A percentile compares a stretch with the other conserved stretches of the same genome.
Evolutionary conservation across 2,797 vertebrate genomes (phyloP).

Genomic region (Botia kubotai): DNA sequence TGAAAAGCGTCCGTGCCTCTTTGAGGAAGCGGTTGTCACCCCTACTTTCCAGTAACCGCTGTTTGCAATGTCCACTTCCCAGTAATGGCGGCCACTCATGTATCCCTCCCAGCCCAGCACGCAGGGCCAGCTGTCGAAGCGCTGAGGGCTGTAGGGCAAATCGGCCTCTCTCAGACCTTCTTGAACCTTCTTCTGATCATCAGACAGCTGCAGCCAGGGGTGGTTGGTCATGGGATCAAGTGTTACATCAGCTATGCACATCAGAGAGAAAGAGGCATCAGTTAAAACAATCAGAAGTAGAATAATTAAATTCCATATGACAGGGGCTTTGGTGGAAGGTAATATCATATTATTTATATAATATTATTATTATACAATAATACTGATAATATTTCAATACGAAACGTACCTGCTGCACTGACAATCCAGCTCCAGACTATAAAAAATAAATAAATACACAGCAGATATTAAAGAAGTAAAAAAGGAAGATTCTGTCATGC

Average conservation of each 20-base stretch:
- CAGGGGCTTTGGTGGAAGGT: not conserved
- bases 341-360: too few species aligned
- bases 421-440: conserved; percentile 68
- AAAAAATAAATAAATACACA: not conserved
- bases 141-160: conserved; percentile 51
- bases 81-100: conserved; percentile 63
- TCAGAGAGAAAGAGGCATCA: not conserved
- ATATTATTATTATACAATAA: too few species aligned
- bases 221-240: conserved; percentile 66
- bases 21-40: conserved; percentile 56
- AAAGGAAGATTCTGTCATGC: not conserved
- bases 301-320: not conserved
- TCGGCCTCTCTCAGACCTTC: conserved; percentile 48
- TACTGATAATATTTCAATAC: not conserved
- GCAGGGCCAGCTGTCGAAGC: conserved; percentile 65
- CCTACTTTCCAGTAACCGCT: conserved; percentile 68
- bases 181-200: conserved; percentile 63
- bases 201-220: conserved; percentile 65
- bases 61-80: conserved; percentile 65
- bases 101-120: conserved; percentile 66
- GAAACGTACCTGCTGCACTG: conserved; percentile 60
- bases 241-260: conserved; percentile 56
- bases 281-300: not conserved
- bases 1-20: conserved; percentile 62
- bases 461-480: not conserved